phyloP scores from a whole-genome alignment of 2,797 vertebrate genomes.

The Sebastes matsubarae region DNA sequence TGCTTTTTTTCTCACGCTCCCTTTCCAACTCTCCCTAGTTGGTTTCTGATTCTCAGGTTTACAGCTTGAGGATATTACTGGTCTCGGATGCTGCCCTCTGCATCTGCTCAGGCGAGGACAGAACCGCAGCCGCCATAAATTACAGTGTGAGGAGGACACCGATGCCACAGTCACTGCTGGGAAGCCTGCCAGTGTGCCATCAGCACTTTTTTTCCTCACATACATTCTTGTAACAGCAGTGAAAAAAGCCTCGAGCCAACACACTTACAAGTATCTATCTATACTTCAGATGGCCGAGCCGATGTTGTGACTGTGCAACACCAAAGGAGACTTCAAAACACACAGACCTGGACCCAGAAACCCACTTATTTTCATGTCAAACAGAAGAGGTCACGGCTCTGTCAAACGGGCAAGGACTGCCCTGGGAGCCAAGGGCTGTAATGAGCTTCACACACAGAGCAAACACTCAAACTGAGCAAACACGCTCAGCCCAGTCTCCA shows the following conservation, averaged over 20 bases:
- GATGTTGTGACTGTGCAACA: slow-evolving; percentile 30
- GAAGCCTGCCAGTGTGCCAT: slow-evolving; percentile 69
- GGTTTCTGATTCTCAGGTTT: slow-evolving; percentile 70
- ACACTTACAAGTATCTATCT: slow-evolving; percentile 7
- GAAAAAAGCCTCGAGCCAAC: slow-evolving; percentile 26
- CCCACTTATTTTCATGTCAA: slow-evolving; percentile 49
- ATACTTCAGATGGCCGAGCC: not conserved
- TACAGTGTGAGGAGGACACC: slow-evolving; percentile 73
- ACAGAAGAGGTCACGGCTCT: slow-evolving; percentile 64
- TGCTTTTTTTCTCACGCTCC: slow-evolving; percentile 73
- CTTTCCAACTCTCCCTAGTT: slow-evolving; percentile 47
- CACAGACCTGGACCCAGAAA: slow-evolving; percentile 30
- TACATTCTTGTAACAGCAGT: slow-evolving; percentile 41
- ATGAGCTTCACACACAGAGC: slow-evolving; percentile 51
- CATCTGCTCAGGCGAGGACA: slow-evolving; percentile 69
- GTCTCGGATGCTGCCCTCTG: slow-evolving; percentile 62
- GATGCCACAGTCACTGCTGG: slow-evolving; percentile 68
- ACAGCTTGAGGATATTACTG: slow-evolving; percentile 67
- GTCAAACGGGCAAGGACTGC: slow-evolving; percentile 54
- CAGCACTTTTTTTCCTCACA: slow-evolving; percentile 66
- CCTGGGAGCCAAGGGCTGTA: slow-evolving; percentile 41
- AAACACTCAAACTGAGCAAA: slow-evolving; percentile 58
- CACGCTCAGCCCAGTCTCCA: slow-evolving; percentile 26
- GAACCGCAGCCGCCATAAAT: slow-evolving; percentile 77
- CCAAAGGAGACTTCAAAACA: not conserved